Base-by-base conservation (phyloP, 1,140 invertebrate genomes). In the Leptinotarsa defecta region DNA sequence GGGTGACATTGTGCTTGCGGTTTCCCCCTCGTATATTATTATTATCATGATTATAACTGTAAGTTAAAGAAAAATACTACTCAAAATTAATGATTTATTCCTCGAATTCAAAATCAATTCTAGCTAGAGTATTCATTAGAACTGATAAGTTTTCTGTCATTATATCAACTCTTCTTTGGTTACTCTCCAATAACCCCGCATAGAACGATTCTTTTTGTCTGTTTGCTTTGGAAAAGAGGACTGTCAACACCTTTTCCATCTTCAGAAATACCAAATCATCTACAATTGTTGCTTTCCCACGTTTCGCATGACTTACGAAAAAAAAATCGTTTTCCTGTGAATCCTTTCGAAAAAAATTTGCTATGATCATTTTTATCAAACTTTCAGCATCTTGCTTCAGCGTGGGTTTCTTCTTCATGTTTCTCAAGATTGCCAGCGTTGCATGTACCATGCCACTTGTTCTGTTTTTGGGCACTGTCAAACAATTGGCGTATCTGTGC, bases 401-500 rank as follows among this genome's bases (percentile, higher is more conserved):
- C 48, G 17, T 2, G 13, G 49, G 15, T 13, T 13, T 4, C 1
- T 11, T 48, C 6, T 49, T 20, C 43, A 34, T 48, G 1, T 22
- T 64, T 17, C 34, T 65, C 57, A 73, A 65, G 17, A 24, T n/a
- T 17, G 27, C n/a, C 17, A 43, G 20, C 22, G 71, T 48, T 8
- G 20, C 27, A 2, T 4, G 3, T 19, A 20, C 19, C 71, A 73
- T 73, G 11, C 13, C 22, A 17, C 19, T 34, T n/a, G 77, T 27
- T 73, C 63, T 68, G 43, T 34, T 72, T 73, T 74, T 76, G 2
- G 76, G 4, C 15, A 80, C 22, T 11, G 72, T 75, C 24, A 77
- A 61, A 57, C 72, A 74, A 20, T 80, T 73, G 13, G 74, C 72
- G 34, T 77, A 80, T 34, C 78, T 61, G 27, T 77, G 63, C 24